Percentiles rank a stretch among this genome's conserved stretches.
Conservation (phyloP, 23 tunicate species). For the Aplidium turbinatum region DNA sequence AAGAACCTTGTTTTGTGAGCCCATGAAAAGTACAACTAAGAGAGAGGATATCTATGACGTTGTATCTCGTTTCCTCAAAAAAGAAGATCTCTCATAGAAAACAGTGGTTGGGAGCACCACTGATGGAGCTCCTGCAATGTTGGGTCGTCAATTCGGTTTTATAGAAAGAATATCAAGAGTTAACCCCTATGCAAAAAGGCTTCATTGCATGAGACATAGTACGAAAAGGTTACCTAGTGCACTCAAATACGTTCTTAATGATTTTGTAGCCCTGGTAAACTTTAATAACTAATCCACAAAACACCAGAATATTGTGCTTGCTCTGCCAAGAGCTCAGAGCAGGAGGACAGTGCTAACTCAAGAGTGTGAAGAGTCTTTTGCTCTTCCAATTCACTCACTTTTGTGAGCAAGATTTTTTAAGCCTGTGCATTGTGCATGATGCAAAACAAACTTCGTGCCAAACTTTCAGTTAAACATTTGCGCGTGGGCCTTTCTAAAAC, state of each 20-base stretch:
- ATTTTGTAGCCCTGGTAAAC: not conserved
- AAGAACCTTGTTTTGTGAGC: not conserved
- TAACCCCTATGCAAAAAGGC: not conserved
- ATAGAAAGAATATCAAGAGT: not conserved
- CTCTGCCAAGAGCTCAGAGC: no score
- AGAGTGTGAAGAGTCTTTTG: no score
- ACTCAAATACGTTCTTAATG: not conserved
- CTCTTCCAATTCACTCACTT: no score
- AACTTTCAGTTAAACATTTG: no score
- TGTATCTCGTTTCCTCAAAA: slow-evolving; percentile 1
- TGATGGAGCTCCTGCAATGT: slow-evolving; percentile 3
- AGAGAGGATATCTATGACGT: not conserved
- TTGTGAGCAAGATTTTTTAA: no score
- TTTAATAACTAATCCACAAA: no score
- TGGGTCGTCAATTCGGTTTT: not conserved
- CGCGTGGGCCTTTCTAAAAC: no score
- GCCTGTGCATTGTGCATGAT: no score
- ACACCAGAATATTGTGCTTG: no score
- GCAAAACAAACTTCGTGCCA: no score
- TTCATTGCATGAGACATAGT: not conserved
- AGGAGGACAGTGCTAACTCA: no score
- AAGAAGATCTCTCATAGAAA: not conserved
- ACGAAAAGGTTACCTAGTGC: not conserved
- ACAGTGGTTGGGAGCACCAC: not conserved
- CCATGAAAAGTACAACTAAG: not conserved